Percentiles rank a stretch among this genome's conserved stretches.
Evolutionary conservation across 2,888 invertebrate species (phyloP).

Genomic region (Epicampocera succincta): DNA sequence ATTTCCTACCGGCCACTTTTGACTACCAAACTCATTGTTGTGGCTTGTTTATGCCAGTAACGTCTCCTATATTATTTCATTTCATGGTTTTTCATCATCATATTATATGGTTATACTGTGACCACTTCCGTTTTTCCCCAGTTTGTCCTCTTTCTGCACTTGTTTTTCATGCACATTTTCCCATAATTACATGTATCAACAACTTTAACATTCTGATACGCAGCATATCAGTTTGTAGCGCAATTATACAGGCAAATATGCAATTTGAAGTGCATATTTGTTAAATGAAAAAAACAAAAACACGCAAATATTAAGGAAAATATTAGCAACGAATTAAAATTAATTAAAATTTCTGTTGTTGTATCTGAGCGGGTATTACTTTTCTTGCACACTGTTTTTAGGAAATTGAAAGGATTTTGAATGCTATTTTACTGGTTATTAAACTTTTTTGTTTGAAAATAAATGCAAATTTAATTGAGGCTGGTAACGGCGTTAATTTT

Average conservation of each 20-base stretch:
- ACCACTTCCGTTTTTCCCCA: slow-evolving; percentile 48
- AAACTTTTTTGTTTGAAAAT: too few relatives aligned
- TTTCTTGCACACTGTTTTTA: too few relatives aligned
- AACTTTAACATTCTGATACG: slow-evolving; percentile 1
- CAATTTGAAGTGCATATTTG: neutral
- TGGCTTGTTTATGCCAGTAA: slow-evolving; percentile 30
- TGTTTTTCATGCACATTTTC: slow-evolving; percentile 18
- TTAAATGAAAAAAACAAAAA: neutral
- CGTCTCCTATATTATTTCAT: slow-evolving; percentile 45
- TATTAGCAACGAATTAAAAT: neutral
- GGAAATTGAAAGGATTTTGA: too few relatives aligned
- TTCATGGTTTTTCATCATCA: slow-evolving; percentile 60
- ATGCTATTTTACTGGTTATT: too few relatives aligned
- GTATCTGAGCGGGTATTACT: too few relatives aligned
- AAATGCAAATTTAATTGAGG: too few relatives aligned
- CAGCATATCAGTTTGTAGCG: neutral
- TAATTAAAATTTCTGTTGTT: too few relatives aligned
- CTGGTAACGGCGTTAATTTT: too few relatives aligned
- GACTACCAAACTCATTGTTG: slow-evolving; percentile 21
- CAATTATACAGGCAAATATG: neutral
- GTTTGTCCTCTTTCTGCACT: slow-evolving; percentile 9
- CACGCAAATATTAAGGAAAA: neutral
- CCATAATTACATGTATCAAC: slow-evolving; percentile 52
- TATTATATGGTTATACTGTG: slow-evolving; percentile 59
- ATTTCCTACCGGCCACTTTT: slow-evolving; percentile 24